Evolutionary conservation across 53 echinoderm and acorn worm species (phyloP).

Genomic region (Glandiceps talaboti): DNA sequence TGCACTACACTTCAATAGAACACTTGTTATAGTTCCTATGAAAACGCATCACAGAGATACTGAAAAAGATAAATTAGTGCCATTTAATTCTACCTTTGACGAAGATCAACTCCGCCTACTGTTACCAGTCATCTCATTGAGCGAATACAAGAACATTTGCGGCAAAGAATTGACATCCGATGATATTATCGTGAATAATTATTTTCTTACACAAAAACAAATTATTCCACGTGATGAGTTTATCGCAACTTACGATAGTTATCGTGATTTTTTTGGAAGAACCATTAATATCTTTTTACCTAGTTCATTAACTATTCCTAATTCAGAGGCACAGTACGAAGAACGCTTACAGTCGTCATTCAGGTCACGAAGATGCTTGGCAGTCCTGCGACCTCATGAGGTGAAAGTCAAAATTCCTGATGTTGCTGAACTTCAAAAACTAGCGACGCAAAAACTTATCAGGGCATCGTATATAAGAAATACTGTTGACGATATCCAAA

Average conservation of each 20-base stretch:
- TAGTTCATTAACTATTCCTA: neutral
- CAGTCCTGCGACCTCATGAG: neutral
- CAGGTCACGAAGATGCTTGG: neutral
- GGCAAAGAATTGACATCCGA: neutral
- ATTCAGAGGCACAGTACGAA: neutral
- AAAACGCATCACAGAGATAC: neutral
- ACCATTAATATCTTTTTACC: neutral
- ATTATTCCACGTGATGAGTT: neutral
- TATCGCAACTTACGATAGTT: neutral
- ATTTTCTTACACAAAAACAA: no score
- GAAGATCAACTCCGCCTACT: neutral
- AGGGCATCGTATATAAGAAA: neutral
- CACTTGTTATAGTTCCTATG: neutral
- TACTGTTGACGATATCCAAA: neutral
- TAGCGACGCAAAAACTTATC: neutral
- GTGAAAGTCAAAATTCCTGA: neutral
- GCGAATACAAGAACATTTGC: neutral
- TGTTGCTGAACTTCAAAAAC: neutral
- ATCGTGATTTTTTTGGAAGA: neutral
- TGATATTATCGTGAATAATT: neutral
- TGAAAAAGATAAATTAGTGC: neutral
- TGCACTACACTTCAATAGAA: neutral
- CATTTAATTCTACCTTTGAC: neutral
- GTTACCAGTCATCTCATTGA: neutral
- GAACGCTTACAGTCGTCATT: neutral